These are phyloP conservation scores for Acanthurus tractus DNA, from an alignment of 2,797 vertebrate genomes.

Conservation along the genomic window DNA sequence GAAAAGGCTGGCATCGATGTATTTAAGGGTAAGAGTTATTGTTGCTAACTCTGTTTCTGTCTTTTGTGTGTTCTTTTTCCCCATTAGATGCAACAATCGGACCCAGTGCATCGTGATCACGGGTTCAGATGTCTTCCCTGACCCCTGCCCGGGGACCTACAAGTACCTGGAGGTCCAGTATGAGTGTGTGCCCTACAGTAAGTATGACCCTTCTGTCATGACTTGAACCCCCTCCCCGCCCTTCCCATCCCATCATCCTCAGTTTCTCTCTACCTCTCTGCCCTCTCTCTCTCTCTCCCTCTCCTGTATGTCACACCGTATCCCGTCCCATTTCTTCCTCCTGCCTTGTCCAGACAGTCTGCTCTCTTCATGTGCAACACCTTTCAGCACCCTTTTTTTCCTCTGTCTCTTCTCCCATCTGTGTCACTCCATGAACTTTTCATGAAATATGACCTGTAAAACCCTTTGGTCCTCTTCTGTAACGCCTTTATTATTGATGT, in stretches of 20 bases:
- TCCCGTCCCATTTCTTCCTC: conserved; percentile 54
- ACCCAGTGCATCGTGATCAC: conserved; percentile 99
- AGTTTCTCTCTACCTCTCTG: conserved; percentile 23
- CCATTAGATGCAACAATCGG: conserved; percentile 96
- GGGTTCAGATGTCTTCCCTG: conserved; percentile 98
- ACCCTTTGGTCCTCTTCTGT: conserved; percentile 74
- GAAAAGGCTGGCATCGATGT: background rate
- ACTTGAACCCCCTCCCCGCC: conserved; percentile 40
- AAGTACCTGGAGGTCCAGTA: conserved; percentile 99
- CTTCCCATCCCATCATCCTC: conserved; percentile 6
- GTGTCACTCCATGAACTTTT: conserved; percentile 77
- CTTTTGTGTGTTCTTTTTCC: background rate
- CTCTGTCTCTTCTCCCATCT: conserved; percentile 73
- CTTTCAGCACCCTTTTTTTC: conserved; percentile 66
- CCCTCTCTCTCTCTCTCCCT: conserved; percentile 29
- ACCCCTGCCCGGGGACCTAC: conserved; percentile 99
- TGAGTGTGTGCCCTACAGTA: conserved; percentile 99
- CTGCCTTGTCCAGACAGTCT: conserved; percentile 61
- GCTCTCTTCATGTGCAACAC: conserved; percentile 60
- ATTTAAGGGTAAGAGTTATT: background rate
- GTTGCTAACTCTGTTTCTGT: background rate
- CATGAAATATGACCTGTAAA: conserved; percentile 78
- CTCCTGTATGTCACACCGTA: conserved; percentile 31
- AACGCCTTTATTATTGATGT: conserved; percentile 79
- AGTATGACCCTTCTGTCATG: conserved; percentile 88